Conservation (phyloP, 2,113 vertebrate species). For the Pardalotus punctatus region DNA sequence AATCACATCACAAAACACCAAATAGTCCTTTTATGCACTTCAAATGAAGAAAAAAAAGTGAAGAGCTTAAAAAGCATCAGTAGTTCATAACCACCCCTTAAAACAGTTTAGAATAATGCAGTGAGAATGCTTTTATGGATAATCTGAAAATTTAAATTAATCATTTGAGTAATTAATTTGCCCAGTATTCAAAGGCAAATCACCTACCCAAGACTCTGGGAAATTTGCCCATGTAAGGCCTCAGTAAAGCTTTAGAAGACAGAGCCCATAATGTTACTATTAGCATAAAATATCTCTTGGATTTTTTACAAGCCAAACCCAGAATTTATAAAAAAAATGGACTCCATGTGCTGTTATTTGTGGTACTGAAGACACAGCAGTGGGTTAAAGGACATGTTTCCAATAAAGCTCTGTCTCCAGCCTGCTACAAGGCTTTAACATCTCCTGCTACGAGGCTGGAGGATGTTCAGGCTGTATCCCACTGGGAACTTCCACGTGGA, state of each 20-base stretch:
- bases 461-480: background rate
- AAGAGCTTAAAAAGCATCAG: background rate
- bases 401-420: slow-evolving; percentile 9
- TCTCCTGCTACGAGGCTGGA: background rate
- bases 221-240: background rate
- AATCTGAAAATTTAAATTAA: background rate
- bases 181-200: background rate
- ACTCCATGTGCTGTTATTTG: background rate
- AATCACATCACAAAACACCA: background rate
- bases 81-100: background rate
- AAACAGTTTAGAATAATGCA: background rate
- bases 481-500: slow-evolving; percentile 20
- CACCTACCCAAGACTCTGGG: background rate
- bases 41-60: background rate
- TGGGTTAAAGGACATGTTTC: slow-evolving; percentile 10
- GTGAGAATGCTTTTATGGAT: background rate
- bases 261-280: slow-evolving; percentile 10
- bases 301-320: background rate
- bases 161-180: background rate
- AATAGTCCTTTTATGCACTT: background rate
- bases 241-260: background rate
- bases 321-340: background rate
- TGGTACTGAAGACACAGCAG: background rate
- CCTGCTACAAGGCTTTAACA: background rate
- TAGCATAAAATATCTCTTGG: slow-evolving; percentile 5